Conservation (phyloP, 2,888 invertebrate genomes). For the Parnassius glacialis region DNA sequence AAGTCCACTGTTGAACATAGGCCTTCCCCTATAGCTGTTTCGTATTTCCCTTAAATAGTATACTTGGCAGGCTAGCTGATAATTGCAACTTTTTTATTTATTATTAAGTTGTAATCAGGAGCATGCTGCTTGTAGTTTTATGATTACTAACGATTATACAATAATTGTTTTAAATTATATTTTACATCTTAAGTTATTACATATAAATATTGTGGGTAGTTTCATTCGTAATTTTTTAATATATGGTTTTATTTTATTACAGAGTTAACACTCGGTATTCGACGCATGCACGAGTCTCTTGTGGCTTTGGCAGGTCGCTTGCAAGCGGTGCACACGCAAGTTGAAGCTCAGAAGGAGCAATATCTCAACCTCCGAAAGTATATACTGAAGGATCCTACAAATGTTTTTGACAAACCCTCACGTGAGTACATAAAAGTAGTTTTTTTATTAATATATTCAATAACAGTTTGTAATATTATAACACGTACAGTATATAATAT, state of each 20-base stretch:
- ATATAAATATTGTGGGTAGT: neutral
- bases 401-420: conserved; percentile 83
- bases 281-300: conserved; percentile 91
- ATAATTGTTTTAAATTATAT: no score
- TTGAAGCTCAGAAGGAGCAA: conserved; percentile 91
- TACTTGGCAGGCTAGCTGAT: no score
- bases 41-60: no score
- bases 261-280: conserved; percentile 89
- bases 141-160: no score
- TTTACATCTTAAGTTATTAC: neutral
- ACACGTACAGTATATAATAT: no score
- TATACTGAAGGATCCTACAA: conserved; percentile 87
- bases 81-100: no score
- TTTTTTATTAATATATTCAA: no score
- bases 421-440: conserved; percentile 38
- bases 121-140: no score
- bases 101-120: no score
- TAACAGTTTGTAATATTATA: no score
- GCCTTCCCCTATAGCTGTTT: no score
- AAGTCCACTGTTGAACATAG: no score
- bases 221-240: neutral
- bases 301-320: conserved; percentile 93
- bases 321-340: conserved; percentile 87
- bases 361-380: conserved; percentile 90
- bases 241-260: neutral